Percentiles rank a stretch among this genome's conserved stretches.
These are phyloP conservation scores for Rhogogaster chlorosoma DNA, from an alignment of 2,888 invertebrate genomes.

Conservation along the genomic window DNA sequence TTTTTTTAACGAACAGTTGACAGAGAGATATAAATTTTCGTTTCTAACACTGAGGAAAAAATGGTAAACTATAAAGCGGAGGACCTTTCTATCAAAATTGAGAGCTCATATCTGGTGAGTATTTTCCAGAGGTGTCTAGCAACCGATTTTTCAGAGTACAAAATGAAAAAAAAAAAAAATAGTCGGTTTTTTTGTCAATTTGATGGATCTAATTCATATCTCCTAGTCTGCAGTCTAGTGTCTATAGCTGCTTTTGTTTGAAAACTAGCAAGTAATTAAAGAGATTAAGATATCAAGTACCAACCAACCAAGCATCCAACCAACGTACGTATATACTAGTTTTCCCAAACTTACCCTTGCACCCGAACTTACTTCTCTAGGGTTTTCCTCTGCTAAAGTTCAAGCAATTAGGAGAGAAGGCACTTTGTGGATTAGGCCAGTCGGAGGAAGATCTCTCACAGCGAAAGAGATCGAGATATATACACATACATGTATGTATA, in stretches of 20 bases:
- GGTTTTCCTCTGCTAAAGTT: slow-evolving; percentile 17
- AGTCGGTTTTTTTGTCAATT: too few relatives aligned
- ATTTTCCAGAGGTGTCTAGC: too few relatives aligned
- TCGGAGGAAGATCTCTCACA: neutral
- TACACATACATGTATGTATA: neutral
- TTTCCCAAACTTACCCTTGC: slow-evolving; percentile 7
- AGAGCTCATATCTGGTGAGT: too few relatives aligned
- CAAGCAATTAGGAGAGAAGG: slow-evolving; percentile 45
- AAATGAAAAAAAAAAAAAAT: too few relatives aligned
- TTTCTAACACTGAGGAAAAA: too few relatives aligned
- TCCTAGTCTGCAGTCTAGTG: neutral
- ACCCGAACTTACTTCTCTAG: slow-evolving; percentile 14
- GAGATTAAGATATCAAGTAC: slow-evolving; percentile 35
- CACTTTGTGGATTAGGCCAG: slow-evolving; percentile 28
- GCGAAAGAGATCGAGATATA: neutral
- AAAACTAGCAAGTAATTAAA: slow-evolving; percentile 27
- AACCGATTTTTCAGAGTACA: too few relatives aligned
- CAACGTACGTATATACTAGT: neutral
- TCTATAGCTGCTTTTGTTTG: slow-evolving; percentile 14
- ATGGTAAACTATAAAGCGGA: too few relatives aligned
- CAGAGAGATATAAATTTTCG: too few relatives aligned
- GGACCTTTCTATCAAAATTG: too few relatives aligned
- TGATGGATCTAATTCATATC: neutral
- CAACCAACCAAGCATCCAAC: neutral
- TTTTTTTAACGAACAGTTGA: too few relatives aligned